Evolutionary conservation across 2,113 vertebrate genomes (phyloP), one percentile per base, ranked within the genome.

Genomic region (Albula glossodonta): DNA sequence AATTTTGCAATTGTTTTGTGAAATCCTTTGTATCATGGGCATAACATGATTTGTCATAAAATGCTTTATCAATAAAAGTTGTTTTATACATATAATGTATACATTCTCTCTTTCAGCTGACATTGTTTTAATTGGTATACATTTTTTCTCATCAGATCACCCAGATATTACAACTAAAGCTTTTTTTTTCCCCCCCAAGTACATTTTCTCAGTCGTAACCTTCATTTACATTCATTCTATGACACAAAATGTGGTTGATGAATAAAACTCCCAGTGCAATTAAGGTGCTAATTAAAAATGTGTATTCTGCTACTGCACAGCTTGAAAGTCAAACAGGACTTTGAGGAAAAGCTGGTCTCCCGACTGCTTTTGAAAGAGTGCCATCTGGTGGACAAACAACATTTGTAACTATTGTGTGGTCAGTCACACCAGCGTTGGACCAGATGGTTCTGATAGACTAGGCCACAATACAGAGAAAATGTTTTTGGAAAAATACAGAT

Each of bases 11-110:
- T 89, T 85, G 84, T 90, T 84, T 88, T 89, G 84, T 92, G 84
- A 4, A 89, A n/a, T 83, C 79, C 90, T 87, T 88, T 50, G 90
- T 89, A 82, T 51, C 9, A 70, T 84, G 17, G 50, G 51, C 66
- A 85, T 87, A 53, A 41, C 31, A 53, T 88, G 52, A 6, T 88
- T 90, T 90, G 79, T 84, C 88, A 86, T 88, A 84, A 90, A 87
- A 81, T 63, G 87, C 52, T 92, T 91, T 90, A 85, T 85, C 80
- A 91, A 93, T 94, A 93, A 95, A 95, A 82, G 78, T 90, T 85
- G 90, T 91, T 93, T 60, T 93, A 85, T 91, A 92, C 74, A 82
- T 86, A 31, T 82, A 83, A 85, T 19, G 13, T 17, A 11, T 88
- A 11, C 50, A 63, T 78, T 51, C 19, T 15, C 8, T 84, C 70